These are phyloP conservation scores for Metopolophium dirhodum DNA, from an alignment of 1,140 invertebrate genomes.

Conservation along the genomic window DNA sequence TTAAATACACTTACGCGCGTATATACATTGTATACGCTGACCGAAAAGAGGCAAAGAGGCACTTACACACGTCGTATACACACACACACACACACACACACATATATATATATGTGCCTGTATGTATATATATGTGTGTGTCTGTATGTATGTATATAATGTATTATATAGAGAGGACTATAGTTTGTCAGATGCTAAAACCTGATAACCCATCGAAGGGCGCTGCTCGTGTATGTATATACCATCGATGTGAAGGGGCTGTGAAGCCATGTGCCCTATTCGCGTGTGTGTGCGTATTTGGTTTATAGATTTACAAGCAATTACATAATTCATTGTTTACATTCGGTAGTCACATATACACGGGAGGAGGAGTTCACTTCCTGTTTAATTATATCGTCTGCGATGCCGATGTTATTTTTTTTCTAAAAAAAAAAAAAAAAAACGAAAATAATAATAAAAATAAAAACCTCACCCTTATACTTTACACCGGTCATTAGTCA, in stretches of 20 bases:
- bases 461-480: slow-evolving; percentile 48
- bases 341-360: slow-evolving; percentile 26
- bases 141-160: not conserved
- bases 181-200: slow-evolving; percentile 51
- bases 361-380: slow-evolving; percentile 40
- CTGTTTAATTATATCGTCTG: slow-evolving; percentile 55
- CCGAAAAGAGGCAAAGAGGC: slow-evolving; percentile 38
- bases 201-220: slow-evolving; percentile 37
- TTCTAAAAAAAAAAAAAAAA: not conserved
- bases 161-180: slow-evolving; percentile 1
- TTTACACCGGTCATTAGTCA: slow-evolving; percentile 56
- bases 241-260: not conserved
- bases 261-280: slow-evolving; percentile 51
- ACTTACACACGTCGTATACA: not conserved
- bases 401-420: slow-evolving; percentile 26
- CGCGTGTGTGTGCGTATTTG: slow-evolving; percentile 27
- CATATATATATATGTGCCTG: too few species aligned
- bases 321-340: slow-evolving; percentile 58
- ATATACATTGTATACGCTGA: not conserved
- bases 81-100: too few species aligned
- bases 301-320: slow-evolving; percentile 57
- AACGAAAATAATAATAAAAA: slow-evolving; percentile 42
- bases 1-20: not conserved
- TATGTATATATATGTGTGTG: too few species aligned
- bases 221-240: not conserved